Evolutionary conservation across 1,140 invertebrate genomes (phyloP), one percentile per base, ranked within the genome.

Genomic region (Zaprionus gabonicus): DNA sequence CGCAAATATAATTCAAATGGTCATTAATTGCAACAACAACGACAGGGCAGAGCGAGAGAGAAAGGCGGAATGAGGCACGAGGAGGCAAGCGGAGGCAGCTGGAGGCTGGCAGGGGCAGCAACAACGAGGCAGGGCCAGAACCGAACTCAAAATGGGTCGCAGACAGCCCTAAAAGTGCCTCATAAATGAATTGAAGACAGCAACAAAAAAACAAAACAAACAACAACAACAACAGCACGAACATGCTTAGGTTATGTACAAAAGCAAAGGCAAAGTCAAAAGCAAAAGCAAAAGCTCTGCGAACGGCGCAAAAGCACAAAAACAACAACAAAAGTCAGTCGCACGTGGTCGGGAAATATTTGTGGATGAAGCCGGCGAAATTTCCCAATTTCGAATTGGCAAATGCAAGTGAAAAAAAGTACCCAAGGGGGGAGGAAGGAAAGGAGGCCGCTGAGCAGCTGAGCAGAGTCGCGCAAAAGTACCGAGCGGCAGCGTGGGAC

Each of bases 1-100:
- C 88, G 72, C 88, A 91, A 91, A 91, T 91, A 91, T 91, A 91
- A 91, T 91, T 91, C 88, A 91, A 91, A 91, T 86, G 88, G 82
- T 72, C 88, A 91, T 91, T 91, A 91, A 91, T 91, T 88, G 85
- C 84, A 91, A 88, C 76, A 88, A 91, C 77, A 76, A 53, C 77
- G 72, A 67, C 46, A 56, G 27, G 7, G 10, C 7, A 58, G 23
- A 58, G 23, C 23, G 23, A 23, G 23, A 2, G 9, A 23, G 5
- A 15, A 23, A 34, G 17, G 6, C 15, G 41, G 17, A 41, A 56
- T 15, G 28, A 27, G 28, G 17, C 3, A 38, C 1, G 3, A 0
- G 41, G 10, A 44, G 46, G 38, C 38, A 7, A 13, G n/a, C 4
- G 20, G 25, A 34, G 38, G 17, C 3, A 38, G 58, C 3, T 1